Evolutionary conservation across 2,888 invertebrate genomes (phyloP), one percentile per base, ranked within the genome.

Genomic region (Dermolepida albohirtum): DNA sequence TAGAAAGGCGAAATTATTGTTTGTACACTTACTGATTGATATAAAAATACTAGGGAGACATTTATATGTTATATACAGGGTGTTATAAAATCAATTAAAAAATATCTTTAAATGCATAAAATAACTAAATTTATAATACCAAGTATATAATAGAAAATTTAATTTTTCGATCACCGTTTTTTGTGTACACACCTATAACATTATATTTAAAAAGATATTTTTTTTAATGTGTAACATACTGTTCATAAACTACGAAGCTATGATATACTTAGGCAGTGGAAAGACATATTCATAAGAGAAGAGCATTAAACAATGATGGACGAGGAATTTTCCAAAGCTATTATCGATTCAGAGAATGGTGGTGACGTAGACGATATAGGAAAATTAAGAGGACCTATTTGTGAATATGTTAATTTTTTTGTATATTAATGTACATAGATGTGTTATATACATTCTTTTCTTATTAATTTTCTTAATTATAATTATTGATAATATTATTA

Each of bases 401-500:
- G 64, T 68, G 68, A 68, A 68, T 68, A 64, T 63, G 64, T 64
- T 67, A 64, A 11, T 51, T 67, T 66, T n/a, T 55, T 59, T 68
- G 68, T 68, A 68, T 64, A 68, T 68, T 68, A 64, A 22, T 68
- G 68, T 68, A 68, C 34, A 68, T 68, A 68, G 54, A 63, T 64
- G 55, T 68, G 63, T 67, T 67, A 63, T 52, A 63, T 34, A 34
- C 34, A 34, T 34, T 34, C 34, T 34, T 34, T 34, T 34, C 34
- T 6, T 34, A 34, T 34, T 8, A 34, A 5, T 34, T 10, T 47
- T 47, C n/a, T 62, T 44, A 62, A 34, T 34, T 34, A 34, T 10
- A 34, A 34, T 47, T 47, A 47, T 6, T 47, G 22, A 22, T 16
- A 49, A 22, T 49, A 49, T 22, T 49, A 49, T 49, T 17, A 49